Percentiles rank a stretch among this genome's conserved stretches.
These are phyloP conservation scores for Empis livida DNA, from an alignment of 2,888 invertebrate genomes.

Conservation along the genomic window DNA sequence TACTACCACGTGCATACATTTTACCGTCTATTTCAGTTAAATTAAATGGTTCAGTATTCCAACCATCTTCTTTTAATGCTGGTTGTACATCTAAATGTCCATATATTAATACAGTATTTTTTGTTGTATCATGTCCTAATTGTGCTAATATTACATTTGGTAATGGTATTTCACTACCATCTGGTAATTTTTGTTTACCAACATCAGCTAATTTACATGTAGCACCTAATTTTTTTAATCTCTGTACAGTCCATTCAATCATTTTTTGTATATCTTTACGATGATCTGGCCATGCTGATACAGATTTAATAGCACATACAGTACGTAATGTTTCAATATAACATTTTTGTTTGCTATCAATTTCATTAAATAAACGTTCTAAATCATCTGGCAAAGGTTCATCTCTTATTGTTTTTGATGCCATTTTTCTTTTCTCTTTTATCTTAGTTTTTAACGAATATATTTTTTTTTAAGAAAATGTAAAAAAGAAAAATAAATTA, in stretches of 20 bases:
- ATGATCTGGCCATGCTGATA: slow-evolving; percentile 81
- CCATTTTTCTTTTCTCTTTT: no score
- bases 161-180: slow-evolving; percentile 58
- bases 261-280: slow-evolving; percentile 70
- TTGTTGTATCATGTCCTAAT: slow-evolving; percentile 65
- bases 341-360: slow-evolving; percentile 60
- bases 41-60: slow-evolving; percentile 90
- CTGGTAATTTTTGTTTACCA: slow-evolving; percentile 59
- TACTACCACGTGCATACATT: slow-evolving; percentile 80
- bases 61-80: slow-evolving; percentile 83
- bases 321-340: slow-evolving; percentile 71
- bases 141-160: slow-evolving; percentile 76
- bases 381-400: not conserved
- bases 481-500: no score
- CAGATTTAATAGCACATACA: slow-evolving; percentile 86
- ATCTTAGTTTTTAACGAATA: no score
- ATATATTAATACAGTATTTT: slow-evolving; percentile 89
- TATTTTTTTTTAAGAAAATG: no score
- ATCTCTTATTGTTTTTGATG: no score
- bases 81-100: slow-evolving; percentile 99
- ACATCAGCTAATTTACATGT: slow-evolving; percentile 58
- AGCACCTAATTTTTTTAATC: slow-evolving; percentile 56
- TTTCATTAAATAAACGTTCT: slow-evolving; percentile 23
- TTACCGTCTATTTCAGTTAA: slow-evolving; percentile 79
- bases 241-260: slow-evolving; percentile 67